Evolutionary conservation across 2,888 invertebrate species (phyloP).

Genomic region (Agelastica alni): DNA sequence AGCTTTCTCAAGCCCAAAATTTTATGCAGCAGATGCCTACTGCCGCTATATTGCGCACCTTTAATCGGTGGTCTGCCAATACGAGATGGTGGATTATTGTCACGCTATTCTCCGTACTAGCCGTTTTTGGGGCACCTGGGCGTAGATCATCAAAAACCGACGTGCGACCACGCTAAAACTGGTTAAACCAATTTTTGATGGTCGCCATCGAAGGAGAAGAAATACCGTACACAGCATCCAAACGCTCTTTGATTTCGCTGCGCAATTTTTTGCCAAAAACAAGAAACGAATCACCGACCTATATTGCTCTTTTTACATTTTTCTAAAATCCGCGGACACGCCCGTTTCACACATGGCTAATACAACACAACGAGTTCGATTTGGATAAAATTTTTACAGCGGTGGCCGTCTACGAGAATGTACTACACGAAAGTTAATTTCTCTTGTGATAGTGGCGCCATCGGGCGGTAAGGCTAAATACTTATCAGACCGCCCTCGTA

Average conservation of each 20-base stretch:
- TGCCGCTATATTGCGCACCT: neutral
- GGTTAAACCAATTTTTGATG: constrained; percentile 1
- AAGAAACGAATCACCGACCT: neutral
- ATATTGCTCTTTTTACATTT: neutral
- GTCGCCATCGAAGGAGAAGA: constrained; percentile 8
- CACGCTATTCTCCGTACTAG: neutral
- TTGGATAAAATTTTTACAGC: neutral
- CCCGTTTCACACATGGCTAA: neutral
- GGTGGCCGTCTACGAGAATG: too few species aligned
- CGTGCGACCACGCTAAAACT: neutral
- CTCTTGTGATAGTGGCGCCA: too few species aligned
- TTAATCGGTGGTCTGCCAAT: constrained; percentile 10
- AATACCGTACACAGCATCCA: constrained; percentile 6
- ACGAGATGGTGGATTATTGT: neutral
- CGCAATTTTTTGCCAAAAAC: neutral
- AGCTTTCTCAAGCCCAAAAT: too few species aligned
- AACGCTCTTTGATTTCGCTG: constrained; percentile 4
- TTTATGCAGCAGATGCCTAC: too few species aligned
- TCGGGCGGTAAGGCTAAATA: too few species aligned
- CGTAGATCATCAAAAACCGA: neutral
- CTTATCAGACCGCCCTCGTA: too few species aligned
- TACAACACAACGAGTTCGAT: neutral
- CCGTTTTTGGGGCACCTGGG: neutral
- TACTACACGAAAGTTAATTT: too few species aligned
- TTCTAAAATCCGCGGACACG: neutral